These are phyloP conservation scores for Microtus ochrogaster DNA, from an alignment of 2,113 vertebrate species.

Conservation along the genomic window DNA sequence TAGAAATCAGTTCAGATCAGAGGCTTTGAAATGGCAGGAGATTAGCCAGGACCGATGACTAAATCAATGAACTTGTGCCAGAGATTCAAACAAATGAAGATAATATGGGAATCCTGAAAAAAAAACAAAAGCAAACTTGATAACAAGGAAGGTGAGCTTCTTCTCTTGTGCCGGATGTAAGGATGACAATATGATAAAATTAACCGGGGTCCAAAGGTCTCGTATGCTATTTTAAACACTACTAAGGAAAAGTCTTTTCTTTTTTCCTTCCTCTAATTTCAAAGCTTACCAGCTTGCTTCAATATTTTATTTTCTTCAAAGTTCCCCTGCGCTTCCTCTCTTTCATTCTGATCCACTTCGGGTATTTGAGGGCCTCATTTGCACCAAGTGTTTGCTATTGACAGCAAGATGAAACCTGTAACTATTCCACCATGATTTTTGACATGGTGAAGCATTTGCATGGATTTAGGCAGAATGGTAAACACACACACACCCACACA, in stretches of 20 bases:
- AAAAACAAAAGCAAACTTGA: slow-evolving; percentile 8
- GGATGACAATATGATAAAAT: slow-evolving; percentile 23
- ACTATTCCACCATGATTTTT: slow-evolving; percentile 44
- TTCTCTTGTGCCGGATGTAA: not conserved
- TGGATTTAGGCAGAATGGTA: slow-evolving; percentile 40
- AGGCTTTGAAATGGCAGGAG: slow-evolving; percentile 46
- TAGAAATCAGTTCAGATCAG: slow-evolving; percentile 36
- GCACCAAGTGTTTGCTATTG: slow-evolving; percentile 60
- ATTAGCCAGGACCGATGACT: slow-evolving; percentile 8
- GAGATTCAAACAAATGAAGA: not conserved
- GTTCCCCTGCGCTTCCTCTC: slow-evolving; percentile 17
- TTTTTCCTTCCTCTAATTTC: not conserved
- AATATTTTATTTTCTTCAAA: slow-evolving; percentile 55
- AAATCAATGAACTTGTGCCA: not conserved
- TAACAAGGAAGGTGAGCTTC: not conserved
- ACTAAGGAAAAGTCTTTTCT: not conserved
- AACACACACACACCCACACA: not conserved
- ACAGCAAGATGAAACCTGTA: slow-evolving; percentile 44
- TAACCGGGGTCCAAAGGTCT: not conserved
- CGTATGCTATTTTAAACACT: not conserved
- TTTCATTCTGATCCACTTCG: slow-evolving; percentile 21
- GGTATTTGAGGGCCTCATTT: slow-evolving; percentile 49
- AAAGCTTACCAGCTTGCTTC: slow-evolving; percentile 17
- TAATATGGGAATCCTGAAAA: slow-evolving; percentile 11
- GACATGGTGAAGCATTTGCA: not conserved